Base-by-base conservation (phyloP, 2,113 vertebrate species). In the Gavialis gangeticus region DNA sequence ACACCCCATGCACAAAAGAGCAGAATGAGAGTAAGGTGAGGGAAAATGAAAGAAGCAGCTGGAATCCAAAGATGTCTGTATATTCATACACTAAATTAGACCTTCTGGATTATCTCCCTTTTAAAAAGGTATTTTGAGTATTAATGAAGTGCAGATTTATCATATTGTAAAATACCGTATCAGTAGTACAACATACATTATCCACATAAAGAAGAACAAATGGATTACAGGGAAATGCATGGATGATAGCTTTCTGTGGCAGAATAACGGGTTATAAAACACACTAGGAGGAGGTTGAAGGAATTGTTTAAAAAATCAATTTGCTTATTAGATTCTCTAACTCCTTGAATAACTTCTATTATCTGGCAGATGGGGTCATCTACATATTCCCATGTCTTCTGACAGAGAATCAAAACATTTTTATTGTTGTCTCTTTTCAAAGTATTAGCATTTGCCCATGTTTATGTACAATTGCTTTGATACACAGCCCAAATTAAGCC, bases 401-500 rank as follows among this genome's bases (percentile, higher is more conserved):
- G 87, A 95, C 85, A 88, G 46, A 92, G 57, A 93, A 92, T 67
- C 5, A 91, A 85, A 95, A 59, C n/a, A 8, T 85, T 95, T 96
- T 91, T 77, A 69, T 17, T 88, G 3, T 85, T 91, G 14, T 64
- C 24, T 82, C 92, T 89, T 63, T 95, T 85, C 25, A 76, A n/a
- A 86, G 78, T n/a, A 91, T 27, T 8, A 28, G 55, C 22, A 28
- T 87, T 93, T 92, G 28, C 79, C 83, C 57, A 55, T 88, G 56
- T 82, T 95, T 96, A 75, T 91, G 19, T 62, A 89, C 94, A 95
- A 96, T 85, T 16, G 1, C 81, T 97, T 97, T 97, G 73, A 93
- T 91, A 88, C 60, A 75, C 58, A 91, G n/a, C 28, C 59, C 79
- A 94, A 97, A 97, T 97, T 97, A 97, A 91, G 88, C n/a, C 30